Conservation (phyloP, 1,140 invertebrate species). For the Bombus soroeensis region DNA sequence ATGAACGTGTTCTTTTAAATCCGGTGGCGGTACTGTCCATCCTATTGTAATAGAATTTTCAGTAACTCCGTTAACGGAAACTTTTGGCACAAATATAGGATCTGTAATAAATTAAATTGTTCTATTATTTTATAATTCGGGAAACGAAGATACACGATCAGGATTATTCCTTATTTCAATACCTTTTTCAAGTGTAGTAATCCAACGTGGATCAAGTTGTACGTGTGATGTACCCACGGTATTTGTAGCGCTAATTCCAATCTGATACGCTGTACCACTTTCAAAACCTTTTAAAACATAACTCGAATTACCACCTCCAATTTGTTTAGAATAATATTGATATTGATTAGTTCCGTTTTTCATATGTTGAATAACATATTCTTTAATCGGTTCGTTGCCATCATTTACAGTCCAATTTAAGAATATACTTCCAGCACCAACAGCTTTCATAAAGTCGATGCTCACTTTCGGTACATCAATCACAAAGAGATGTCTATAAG, state of each 20-base stretch:
- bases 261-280: constrained; percentile 85
- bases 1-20: constrained; percentile 88
- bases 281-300: constrained; percentile 86
- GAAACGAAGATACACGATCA: not conserved
- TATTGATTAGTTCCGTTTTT: constrained; percentile 83
- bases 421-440: constrained; percentile 89
- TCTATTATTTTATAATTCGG: constrained; percentile 1
- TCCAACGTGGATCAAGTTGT: constrained; percentile 81
- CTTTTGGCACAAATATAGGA: constrained; percentile 90
- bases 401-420: constrained; percentile 92
- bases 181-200: constrained; percentile 86
- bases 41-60: constrained; percentile 90
- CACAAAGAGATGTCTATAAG: constrained; percentile 84
- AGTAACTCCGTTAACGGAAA: constrained; percentile 90
- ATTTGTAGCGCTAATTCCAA: constrained; percentile 84
- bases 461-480: constrained; percentile 88
- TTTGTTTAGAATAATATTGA: constrained; percentile 83
- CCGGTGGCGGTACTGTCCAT: constrained; percentile 87
- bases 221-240: constrained; percentile 81
- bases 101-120: constrained; percentile 80
- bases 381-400: constrained; percentile 88
- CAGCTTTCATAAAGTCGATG: constrained; percentile 89
- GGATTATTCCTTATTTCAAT: not conserved
- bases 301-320: constrained; percentile 85
- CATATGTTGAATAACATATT: constrained; percentile 87